Percentiles rank a stretch among this genome's conserved stretches.
Conservation (phyloP, 2,797 vertebrate genomes). For the Perdix hodgsoniae region DNA sequence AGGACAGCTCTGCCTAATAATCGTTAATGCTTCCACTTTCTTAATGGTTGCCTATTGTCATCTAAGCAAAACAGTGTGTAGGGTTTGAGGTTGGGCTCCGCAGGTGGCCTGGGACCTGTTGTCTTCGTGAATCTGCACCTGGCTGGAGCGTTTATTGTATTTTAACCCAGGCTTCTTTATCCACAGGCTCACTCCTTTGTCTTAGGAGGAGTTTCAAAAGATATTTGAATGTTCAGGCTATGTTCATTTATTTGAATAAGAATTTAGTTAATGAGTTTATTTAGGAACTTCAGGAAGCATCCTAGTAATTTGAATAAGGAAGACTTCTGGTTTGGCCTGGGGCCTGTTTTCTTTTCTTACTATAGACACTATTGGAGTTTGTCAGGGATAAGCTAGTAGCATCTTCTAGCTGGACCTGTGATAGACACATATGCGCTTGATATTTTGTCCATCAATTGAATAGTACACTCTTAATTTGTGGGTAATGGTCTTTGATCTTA, state of each 20-base stretch:
- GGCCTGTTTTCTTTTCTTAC: neutral
- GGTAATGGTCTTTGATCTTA: neutral
- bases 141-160: fast-evolving
- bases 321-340: neutral
- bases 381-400: neutral
- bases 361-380: neutral
- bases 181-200: fast-evolving
- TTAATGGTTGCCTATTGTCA: neutral
- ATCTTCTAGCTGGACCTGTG: neutral
- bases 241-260: neutral
- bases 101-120: neutral
- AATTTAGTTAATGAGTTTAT: neutral
- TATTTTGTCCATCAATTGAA: neutral
- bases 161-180: neutral
- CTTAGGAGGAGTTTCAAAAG: neutral
- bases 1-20: neutral
- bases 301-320: neutral
- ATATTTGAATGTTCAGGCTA: neutral
- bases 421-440: neutral
- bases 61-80: fast-evolving
- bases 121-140: fast-evolving
- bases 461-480: neutral
- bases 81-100: neutral
- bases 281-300: neutral
- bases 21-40: fast-evolving